Base-by-base conservation (phyloP, 2,888 invertebrate species). In the Elaeidobius kamerunicus region DNA sequence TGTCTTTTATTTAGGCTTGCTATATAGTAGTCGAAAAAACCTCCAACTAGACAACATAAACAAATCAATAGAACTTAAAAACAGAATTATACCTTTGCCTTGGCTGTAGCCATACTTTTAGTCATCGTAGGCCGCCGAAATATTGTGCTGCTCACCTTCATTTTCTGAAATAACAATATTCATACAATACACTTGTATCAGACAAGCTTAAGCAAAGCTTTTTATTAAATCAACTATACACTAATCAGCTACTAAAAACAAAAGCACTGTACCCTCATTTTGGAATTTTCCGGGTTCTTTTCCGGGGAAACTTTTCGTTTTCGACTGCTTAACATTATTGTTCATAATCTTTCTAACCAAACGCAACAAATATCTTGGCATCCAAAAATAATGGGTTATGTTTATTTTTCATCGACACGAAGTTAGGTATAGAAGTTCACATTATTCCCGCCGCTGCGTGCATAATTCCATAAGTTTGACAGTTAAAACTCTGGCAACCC, bases 111-210 rank as follows among this genome's bases (percentile, higher is more conserved):
- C 20, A 19, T 34, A 32, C 20, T 44, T 7, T 44, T 44, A 1
- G 43, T 18, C 34, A 12, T 44, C 12, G 34, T 34, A 44, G 43
- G 34, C n/a, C 34, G 32, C 9, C 43, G 43, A 32, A 44, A 44
- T 44, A 44, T 44, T 20, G 18, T 44, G 15, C 20, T 44, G 43
- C 43, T 34, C 19, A 34, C 43, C 43, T 44, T 44, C 43, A 44
- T 34, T 15, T 44, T 44, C 43, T 44, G 34, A 44, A 44, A 44
- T n/a, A n/a, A n/a, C n/a, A n/a, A n/a, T n/a, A n/a, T n/a, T n/a
- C n/a, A n/a, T n/a, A n/a, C n/a, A n/a, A n/a, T n/a, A n/a, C n/a
- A n/a, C n/a, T n/a, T n/a, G 14, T 35, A 4, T 12, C n/a, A 14
- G 15, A 35, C 14, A 35, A 7, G 11, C 35, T 27, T 7, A 9